Evolutionary conservation across 1,140 invertebrate genomes (phyloP).

Genomic region (Octopus sinensis): DNA sequence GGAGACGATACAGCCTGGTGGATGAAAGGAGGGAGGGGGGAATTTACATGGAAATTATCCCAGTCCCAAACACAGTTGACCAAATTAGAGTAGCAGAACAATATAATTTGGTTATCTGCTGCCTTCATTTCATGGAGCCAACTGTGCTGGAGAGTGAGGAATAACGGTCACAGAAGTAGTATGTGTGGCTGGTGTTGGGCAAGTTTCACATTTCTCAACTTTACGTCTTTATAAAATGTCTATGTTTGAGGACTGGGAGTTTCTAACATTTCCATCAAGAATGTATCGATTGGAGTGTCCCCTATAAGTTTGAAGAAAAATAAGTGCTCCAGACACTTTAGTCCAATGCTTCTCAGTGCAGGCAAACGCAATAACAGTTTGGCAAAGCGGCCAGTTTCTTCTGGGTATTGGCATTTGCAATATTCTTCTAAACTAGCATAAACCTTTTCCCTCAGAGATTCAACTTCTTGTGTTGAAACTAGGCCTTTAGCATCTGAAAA

Average conservation of each 20-base stretch:
- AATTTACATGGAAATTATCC: no score
- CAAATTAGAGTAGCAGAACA: no score
- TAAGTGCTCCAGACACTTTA: constrained; percentile 92
- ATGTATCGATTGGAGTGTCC: constrained; percentile 60
- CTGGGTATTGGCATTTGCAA: constrained; percentile 78
- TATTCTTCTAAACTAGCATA: constrained; percentile 94
- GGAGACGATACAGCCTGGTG: no score
- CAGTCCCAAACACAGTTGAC: no score
- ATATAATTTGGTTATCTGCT: no score
- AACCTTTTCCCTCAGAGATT: constrained; percentile 85
- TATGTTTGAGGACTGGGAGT: constrained; percentile 43
- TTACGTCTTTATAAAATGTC: not conserved
- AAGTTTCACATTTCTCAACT: no score
- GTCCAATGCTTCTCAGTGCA: constrained; percentile 85
- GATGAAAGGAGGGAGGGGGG: no score
- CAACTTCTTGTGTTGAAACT: constrained; percentile 77
- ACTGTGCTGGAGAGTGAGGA: no score
- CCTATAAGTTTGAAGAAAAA: constrained; percentile 89
- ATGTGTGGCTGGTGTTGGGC: no score
- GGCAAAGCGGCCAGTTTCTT: constrained; percentile 90
- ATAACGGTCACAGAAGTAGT: no score
- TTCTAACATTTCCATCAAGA: constrained; percentile 67
- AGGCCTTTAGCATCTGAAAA: constrained; percentile 82
- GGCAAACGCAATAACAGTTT: constrained; percentile 89
- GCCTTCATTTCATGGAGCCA: no score